Evolutionary conservation across 2,888 invertebrate species (phyloP), one percentile per base, ranked within the genome.

Genomic region (Ectemnius cavifrons): DNA sequence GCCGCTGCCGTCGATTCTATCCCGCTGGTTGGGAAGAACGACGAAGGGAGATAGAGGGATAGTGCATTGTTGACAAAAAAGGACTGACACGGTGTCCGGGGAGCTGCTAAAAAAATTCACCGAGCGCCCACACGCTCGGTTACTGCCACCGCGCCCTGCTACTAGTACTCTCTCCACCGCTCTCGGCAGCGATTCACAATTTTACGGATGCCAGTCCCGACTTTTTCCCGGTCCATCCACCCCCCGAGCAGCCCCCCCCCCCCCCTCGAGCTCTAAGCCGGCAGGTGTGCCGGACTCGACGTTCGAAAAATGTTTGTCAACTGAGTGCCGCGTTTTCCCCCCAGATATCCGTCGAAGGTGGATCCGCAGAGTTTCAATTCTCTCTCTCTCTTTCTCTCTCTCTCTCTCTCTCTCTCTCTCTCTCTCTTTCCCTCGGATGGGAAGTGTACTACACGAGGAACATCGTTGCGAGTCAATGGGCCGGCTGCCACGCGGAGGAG

Each of bases 41-140:
- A 23, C 8, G 37, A 37, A 11, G 37, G 11, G 37, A 37, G 37
- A 37, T 47, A 28, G 65, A 70, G 16, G 67, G 71, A 70, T 73
- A 37, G 67, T 69, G 82, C 83, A 84, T 84, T 85, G 85, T 85
- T 80, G 82, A 81, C 77, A 57, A 75, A 79, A 81, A 79, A 80
- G 65, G 74, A 61, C 47, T 69, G 67, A 66, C 67, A 63, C 37
- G 37, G 64, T 67, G 37, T 60, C 59, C 58, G 64, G 60, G 46
- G 49, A 37, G 37, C 37, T 37, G 37, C 37, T 37, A 37, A 37
- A 37, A 37, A 37, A 37, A 28, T 49, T 28, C 27, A 45, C 4
- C 14, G 46, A 1, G 57, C 11, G 13, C 13, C 16, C 27, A 52
- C 27, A 2, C 46, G 58, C 56, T 45, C 4, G 14, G 46, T 57